Conservation (phyloP, 2,797 vertebrate genomes). For the Thaleichthys pacificus region DNA sequence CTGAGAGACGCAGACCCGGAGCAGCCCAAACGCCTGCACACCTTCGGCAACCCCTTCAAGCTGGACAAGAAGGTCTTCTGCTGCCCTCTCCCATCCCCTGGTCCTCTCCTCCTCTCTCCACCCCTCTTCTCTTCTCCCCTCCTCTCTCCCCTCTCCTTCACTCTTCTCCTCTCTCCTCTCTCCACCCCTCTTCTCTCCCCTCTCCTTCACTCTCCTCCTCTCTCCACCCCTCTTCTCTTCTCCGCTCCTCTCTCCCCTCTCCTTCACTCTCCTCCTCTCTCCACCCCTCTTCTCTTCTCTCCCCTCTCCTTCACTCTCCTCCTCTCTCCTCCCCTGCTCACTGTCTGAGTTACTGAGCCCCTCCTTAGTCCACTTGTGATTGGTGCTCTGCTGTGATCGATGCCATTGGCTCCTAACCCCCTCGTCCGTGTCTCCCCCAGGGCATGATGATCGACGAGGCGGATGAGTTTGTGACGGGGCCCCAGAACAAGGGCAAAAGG, state of each 20-base stretch:
- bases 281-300: too few relatives aligned
- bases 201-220: neutral
- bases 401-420: neutral
- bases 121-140: too few relatives aligned
- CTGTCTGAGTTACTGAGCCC: neutral
- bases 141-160: too few relatives aligned
- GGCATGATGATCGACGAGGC: constrained; percentile 99
- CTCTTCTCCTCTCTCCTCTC: too few relatives aligned
- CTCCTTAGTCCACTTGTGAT: neutral
- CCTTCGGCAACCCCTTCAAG: constrained; percentile 98
- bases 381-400: neutral
- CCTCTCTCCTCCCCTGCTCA: neutral
- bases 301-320: too few relatives aligned
- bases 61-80: constrained; percentile 92
- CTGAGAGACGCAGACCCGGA: constrained; percentile 96
- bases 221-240: neutral
- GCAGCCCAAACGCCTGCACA: constrained; percentile 95
- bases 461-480: constrained; percentile 90
- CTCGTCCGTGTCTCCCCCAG: constrained; percentile 55
- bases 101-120: too few relatives aligned
- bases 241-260: neutral
- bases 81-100: too few relatives aligned
- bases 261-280: too few relatives aligned
- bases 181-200: too few relatives aligned
- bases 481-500: constrained; percentile 91